Conservation (phyloP, 2,797 vertebrate genomes). For the Macropus fuliginosus region DNA sequence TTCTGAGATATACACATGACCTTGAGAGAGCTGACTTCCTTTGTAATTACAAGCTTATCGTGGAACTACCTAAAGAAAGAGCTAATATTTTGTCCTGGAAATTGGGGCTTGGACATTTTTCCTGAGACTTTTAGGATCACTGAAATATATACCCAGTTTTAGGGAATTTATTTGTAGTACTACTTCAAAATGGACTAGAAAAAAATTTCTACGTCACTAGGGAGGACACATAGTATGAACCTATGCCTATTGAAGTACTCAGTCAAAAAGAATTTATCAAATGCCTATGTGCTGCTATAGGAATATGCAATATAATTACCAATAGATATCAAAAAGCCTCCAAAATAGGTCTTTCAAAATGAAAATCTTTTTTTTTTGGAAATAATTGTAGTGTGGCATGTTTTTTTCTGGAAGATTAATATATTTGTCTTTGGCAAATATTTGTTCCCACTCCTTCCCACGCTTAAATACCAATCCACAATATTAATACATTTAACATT, state of each 20-base stretch:
- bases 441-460: not conserved
- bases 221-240: not conserved
- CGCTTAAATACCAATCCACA: not conserved
- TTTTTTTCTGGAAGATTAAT: not conserved
- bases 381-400: not conserved
- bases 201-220: not conserved
- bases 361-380: not conserved
- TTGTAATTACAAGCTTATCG: not conserved
- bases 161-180: not conserved
- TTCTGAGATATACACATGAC: slow-evolving; percentile 27
- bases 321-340: not conserved
- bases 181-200: not conserved
- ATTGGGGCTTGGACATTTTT: not conserved
- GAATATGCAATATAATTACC: not conserved
- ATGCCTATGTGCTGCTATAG: not conserved
- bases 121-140: not conserved
- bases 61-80: not conserved
- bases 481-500: not conserved
- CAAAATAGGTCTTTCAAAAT: not conserved
- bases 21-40: not conserved
- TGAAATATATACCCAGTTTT: not conserved
- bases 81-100: not conserved
- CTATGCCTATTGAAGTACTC: not conserved
- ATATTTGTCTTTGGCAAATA: not conserved
- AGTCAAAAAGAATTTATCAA: not conserved